phyloP scores from a whole-genome alignment of 2,797 vertebrate genomes.

The Hemitrygon akajei region DNA sequence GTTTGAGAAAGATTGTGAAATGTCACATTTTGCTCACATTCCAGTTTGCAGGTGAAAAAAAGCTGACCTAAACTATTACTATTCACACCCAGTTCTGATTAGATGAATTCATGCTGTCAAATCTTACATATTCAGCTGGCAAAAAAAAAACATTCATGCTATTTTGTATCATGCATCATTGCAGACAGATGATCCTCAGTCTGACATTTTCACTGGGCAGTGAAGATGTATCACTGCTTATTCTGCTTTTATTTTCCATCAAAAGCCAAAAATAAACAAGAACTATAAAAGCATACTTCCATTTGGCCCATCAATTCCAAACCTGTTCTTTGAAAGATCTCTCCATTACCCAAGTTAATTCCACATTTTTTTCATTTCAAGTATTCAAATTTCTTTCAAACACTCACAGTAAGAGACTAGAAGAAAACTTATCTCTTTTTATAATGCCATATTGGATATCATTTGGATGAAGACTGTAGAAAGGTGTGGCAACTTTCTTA shows the following conservation, averaged over 20 bases:
- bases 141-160: neutral
- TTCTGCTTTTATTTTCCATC: neutral
- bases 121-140: conserved; percentile 12
- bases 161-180: neutral
- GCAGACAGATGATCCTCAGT: conserved; percentile 13
- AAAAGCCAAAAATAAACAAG: neutral
- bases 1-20: neutral
- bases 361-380: neutral
- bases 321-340: neutral
- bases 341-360: too few relatives aligned
- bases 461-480: neutral
- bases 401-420: neutral
- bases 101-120: conserved; percentile 28
- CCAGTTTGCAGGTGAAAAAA: neutral
- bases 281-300: neutral
- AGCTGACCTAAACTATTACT: conserved; percentile 2
- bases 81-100: neutral
- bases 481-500: neutral
- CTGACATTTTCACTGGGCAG: conserved; percentile 6
- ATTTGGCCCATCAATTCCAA: neutral
- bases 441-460: neutral
- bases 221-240: neutral
- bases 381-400: neutral
- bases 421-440: neutral
- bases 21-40: neutral